phyloP scores from a whole-genome alignment of 2,113 vertebrate genomes.

The Centrocercus urophasianus region DNA sequence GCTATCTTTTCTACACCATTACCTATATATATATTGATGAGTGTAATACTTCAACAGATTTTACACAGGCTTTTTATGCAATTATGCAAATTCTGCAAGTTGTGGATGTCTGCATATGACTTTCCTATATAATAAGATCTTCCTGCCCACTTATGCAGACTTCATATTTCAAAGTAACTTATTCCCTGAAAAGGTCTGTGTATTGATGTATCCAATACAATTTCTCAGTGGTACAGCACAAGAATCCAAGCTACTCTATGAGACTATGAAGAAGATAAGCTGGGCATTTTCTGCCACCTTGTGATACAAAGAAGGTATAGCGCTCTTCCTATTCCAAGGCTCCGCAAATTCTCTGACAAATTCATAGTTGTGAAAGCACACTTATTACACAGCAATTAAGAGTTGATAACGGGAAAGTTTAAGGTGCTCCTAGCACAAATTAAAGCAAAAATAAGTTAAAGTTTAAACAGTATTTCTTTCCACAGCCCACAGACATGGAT shows the following conservation, averaged over 20 bases:
- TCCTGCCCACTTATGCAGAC: neutral
- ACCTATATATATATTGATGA: neutral
- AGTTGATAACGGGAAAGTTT: neutral
- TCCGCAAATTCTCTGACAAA: neutral
- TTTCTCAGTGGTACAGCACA: neutral
- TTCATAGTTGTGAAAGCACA: neutral
- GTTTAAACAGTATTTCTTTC: neutral
- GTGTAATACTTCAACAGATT: neutral
- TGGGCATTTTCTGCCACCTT: slow-evolving; percentile 58
- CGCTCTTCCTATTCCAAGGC: neutral
- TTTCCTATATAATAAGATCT: neutral
- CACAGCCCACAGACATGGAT: neutral
- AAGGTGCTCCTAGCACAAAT: neutral
- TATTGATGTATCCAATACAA: neutral
- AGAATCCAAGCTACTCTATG: neutral
- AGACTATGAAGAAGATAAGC: neutral
- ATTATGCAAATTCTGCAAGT: neutral
- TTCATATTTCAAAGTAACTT: neutral
- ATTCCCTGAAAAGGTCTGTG: neutral
- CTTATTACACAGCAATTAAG: neutral
- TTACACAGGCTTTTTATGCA: neutral
- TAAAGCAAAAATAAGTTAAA: neutral
- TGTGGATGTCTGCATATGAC: neutral
- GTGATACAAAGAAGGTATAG: slow-evolving; percentile 38
- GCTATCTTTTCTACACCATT: neutral